Conservation (phyloP, 2,797 vertebrate species). For the Scarus forsteni region DNA sequence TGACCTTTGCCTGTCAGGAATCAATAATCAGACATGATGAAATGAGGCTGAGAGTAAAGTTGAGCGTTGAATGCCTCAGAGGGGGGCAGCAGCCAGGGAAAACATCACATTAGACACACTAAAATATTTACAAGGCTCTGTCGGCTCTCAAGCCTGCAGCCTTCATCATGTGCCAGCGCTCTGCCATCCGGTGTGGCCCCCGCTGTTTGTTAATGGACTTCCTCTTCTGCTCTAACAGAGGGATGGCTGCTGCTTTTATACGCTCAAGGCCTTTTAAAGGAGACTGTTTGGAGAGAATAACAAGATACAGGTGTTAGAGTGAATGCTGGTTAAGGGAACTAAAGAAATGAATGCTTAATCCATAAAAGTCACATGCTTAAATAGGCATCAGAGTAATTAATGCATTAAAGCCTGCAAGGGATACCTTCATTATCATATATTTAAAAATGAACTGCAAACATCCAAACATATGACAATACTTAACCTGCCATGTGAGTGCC, state of each 20-base stretch:
- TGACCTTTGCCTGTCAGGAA: slow-evolving; percentile 27
- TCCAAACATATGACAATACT: no score
- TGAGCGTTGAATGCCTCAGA: slow-evolving; percentile 5
- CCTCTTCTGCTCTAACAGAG: slow-evolving; percentile 27
- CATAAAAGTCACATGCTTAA: not conserved
- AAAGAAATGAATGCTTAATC: slow-evolving; percentile 1
- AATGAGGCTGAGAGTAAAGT: slow-evolving; percentile 34
- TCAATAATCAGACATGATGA: slow-evolving; percentile 38
- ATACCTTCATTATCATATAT: no score
- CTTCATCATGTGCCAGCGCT: slow-evolving; percentile 53
- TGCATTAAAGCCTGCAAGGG: no score
- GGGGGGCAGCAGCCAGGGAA: slow-evolving; percentile 19
- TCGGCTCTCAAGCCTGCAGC: slow-evolving; percentile 48
- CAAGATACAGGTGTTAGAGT: slow-evolving; percentile 25
- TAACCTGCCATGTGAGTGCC: no score
- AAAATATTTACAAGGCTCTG: slow-evolving; percentile 72
- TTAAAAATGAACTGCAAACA: no score
- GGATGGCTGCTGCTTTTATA: slow-evolving; percentile 37
- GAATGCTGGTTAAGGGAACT: slow-evolving; percentile 6
- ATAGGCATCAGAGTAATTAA: no score
- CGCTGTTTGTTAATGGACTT: slow-evolving; percentile 69
- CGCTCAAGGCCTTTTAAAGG: slow-evolving; percentile 3
- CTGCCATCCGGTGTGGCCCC: slow-evolving; percentile 55
- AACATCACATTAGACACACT: slow-evolving; percentile 68
- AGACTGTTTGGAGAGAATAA: slow-evolving; percentile 4